phyloP scores from a whole-genome alignment of 2,888 invertebrate species.

The Geophilus truncorum region DNA sequence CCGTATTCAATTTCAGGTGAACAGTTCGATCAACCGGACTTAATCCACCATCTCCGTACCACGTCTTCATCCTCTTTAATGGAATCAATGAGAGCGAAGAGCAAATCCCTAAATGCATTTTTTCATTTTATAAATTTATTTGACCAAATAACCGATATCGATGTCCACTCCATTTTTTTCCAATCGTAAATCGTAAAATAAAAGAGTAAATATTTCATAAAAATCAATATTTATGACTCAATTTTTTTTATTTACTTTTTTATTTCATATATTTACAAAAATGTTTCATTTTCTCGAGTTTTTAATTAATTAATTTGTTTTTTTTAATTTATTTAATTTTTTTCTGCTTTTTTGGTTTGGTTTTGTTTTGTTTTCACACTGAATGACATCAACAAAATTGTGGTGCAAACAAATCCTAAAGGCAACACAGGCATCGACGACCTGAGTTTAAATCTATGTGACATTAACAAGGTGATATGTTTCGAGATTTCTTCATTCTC shows the following conservation, averaged over 20 bases:
- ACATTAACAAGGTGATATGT: constrained; percentile 15
- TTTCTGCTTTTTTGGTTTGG: neutral
- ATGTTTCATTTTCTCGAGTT: neutral
- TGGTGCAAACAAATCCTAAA: constrained; percentile 11
- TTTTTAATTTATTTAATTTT: no score
- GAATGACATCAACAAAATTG: neutral
- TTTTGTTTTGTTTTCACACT: neutral
- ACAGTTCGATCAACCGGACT: neutral
- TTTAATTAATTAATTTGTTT: neutral
- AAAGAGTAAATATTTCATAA: no score
- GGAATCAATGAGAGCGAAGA: neutral
- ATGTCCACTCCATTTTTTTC: neutral
- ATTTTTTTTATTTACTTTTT: neutral
- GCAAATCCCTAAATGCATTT: neutral
- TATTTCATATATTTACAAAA: neutral
- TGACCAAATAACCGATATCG: neutral
- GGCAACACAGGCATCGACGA: constrained; percentile 1
- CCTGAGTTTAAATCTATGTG: neutral
- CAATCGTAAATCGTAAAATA: no score
- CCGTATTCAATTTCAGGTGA: neutral
- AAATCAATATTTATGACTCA: neutral
- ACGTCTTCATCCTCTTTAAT: neutral
- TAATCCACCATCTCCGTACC: neutral
- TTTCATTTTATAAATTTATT: neutral
- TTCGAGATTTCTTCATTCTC: neutral